Evolutionary conservation across 1,140 invertebrate genomes (phyloP).

Genomic region (Chrysomallon squamiferum): DNA sequence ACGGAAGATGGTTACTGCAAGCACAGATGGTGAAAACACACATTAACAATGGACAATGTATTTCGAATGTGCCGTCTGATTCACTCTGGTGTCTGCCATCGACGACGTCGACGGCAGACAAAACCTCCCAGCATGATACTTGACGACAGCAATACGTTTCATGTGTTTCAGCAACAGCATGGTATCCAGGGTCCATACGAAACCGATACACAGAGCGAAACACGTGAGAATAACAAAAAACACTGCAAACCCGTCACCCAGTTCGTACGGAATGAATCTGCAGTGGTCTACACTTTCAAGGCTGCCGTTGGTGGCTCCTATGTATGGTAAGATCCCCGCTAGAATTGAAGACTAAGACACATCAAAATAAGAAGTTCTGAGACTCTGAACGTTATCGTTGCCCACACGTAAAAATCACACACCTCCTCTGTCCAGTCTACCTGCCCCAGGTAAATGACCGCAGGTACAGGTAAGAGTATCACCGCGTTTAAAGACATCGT

Average conservation of each 20-base stretch:
- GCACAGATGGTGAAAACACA: too few relatives aligned
- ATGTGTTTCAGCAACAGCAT: constrained; percentile 32
- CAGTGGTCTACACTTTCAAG: constrained; percentile 17
- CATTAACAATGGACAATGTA: too few relatives aligned
- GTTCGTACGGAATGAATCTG: constrained; percentile 27
- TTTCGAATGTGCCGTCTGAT: constrained; percentile 19
- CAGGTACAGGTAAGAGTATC: too few relatives aligned
- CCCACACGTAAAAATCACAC: too few relatives aligned
- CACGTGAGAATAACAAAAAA: constrained; percentile 32
- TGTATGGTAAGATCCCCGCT: constrained; percentile 32
- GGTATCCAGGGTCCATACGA: constrained; percentile 29
- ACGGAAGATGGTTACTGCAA: too few relatives aligned
- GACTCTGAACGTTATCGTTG: too few relatives aligned
- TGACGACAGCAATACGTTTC: constrained; percentile 24
- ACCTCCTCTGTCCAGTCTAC: too few relatives aligned
- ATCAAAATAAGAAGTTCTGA: too few relatives aligned
- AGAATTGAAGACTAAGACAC: too few relatives aligned
- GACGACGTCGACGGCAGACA: constrained; percentile 26
- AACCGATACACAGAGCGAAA: constrained; percentile 16
- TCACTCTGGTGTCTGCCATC: constrained; percentile 11
- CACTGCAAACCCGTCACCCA: constrained; percentile 26
- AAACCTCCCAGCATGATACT: constrained; percentile 36
- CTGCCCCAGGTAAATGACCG: too few relatives aligned
- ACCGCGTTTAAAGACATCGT: too few relatives aligned
- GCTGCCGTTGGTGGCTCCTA: constrained; percentile 9